These are phyloP conservation scores for Spilogale gracilis DNA, from an alignment of 2,113 vertebrate species.

Conservation along the genomic window DNA sequence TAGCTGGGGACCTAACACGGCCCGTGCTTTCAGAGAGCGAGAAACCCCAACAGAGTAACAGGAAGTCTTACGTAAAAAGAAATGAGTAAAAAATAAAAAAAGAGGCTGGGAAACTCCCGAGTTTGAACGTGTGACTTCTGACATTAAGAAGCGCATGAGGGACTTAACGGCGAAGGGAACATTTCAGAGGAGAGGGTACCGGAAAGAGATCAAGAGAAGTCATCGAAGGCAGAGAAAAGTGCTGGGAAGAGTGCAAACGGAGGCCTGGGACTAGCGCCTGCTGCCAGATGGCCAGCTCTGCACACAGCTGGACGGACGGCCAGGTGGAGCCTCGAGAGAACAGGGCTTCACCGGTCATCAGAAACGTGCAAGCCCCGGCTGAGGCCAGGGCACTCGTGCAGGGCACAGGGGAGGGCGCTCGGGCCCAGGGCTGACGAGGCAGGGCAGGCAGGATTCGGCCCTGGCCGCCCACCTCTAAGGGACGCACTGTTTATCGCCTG, in stretches of 20 bases:
- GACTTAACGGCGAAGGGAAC: not conserved
- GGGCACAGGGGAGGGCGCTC: accelerated
- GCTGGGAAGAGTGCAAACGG: not conserved
- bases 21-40: not conserved
- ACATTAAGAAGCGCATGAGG: not conserved
- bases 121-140: not conserved
- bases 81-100: not conserved
- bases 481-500: accelerated
- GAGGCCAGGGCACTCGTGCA: accelerated
- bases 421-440: accelerated
- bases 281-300: accelerated
- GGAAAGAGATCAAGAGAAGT: not conserved
- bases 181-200: not conserved
- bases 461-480: accelerated
- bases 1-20: not conserved
- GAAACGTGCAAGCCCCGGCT: accelerated
- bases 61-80: not conserved
- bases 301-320: accelerated
- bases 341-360: accelerated
- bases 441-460: not conserved
- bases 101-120: accelerated
- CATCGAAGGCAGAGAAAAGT: not conserved
- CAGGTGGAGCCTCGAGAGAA: not conserved
- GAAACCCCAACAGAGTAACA: not conserved
- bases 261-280: accelerated